Evolutionary conservation across 2,888 invertebrate genomes (phyloP).

Genomic region (Melitaea athalia): DNA sequence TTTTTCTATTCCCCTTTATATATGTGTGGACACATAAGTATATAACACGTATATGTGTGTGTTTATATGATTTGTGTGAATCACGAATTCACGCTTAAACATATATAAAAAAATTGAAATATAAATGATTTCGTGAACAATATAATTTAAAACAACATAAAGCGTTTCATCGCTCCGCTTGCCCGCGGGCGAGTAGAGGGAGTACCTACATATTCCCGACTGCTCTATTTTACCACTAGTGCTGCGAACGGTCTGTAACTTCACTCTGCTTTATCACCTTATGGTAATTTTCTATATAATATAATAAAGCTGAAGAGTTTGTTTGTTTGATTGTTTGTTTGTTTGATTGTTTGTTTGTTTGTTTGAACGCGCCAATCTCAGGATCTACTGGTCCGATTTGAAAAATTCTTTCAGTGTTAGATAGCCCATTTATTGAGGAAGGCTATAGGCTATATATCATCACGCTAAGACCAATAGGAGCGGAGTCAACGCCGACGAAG

Average conservation of each 20-base stretch:
- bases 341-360: too few relatives aligned
- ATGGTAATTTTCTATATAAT: neutral
- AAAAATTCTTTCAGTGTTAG: too few relatives aligned
- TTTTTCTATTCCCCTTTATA: neutral
- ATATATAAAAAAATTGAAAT: neutral
- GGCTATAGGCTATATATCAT: too few relatives aligned
- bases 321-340: too few relatives aligned
- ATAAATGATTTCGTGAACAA: neutral
- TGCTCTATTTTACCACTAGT: neutral
- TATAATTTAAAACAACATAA: neutral
- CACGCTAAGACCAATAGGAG: too few relatives aligned
- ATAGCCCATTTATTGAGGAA: too few relatives aligned
- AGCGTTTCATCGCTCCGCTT: neutral
- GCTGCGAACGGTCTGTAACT: neutral
- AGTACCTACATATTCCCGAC: neutral
- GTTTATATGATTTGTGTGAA: neutral
- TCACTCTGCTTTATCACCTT: neutral
- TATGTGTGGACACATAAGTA: too few relatives aligned
- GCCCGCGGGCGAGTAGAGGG: neutral
- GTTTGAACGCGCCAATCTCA: too few relatives aligned
- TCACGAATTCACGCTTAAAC: neutral
- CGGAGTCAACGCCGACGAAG: too few relatives aligned
- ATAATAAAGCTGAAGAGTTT: too few relatives aligned
- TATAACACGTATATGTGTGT: neutral
- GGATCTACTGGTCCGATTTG: too few relatives aligned